A percentile compares a stretch with the other conserved stretches of the same genome.
phyloP scores from a whole-genome alignment of 2,888 invertebrate species.

The Lathronympha strigana region DNA sequence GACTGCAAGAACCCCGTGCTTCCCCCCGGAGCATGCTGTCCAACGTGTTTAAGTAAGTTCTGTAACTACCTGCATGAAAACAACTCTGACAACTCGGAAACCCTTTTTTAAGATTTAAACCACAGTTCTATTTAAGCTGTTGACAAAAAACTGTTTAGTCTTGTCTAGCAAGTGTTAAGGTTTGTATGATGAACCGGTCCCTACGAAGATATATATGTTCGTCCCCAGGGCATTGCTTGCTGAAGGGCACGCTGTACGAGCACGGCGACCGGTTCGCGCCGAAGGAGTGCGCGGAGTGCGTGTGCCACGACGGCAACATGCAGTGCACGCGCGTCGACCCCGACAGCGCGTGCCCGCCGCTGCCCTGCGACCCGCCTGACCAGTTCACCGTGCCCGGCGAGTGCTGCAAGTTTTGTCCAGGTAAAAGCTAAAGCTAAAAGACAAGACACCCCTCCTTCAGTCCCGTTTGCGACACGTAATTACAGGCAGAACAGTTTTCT shows the following conservation, averaged over 20 bases:
- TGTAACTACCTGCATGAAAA: not conserved
- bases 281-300: slow-evolving; percentile 91
- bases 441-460: too few species aligned
- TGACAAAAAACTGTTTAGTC: too few species aligned
- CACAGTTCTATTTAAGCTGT: too few species aligned
- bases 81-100: too few species aligned
- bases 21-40: slow-evolving; percentile 92
- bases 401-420: slow-evolving; percentile 96
- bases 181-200: too few species aligned
- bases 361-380: slow-evolving; percentile 90
- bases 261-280: slow-evolving; percentile 90
- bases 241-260: slow-evolving; percentile 88
- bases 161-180: not conserved
- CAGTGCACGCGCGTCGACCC: slow-evolving; percentile 89
- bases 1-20: slow-evolving; percentile 92
- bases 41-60: slow-evolving; percentile 92
- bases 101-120: too few species aligned
- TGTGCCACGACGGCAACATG: slow-evolving; percentile 93
- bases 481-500: too few species aligned
- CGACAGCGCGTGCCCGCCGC: slow-evolving; percentile 89
- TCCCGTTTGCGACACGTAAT: too few species aligned
- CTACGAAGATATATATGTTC: too few species aligned
- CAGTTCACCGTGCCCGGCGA: slow-evolving; percentile 93
- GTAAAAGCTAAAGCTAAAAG: too few species aligned
- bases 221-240: slow-evolving; percentile 88